Conservation (phyloP, 2,888 invertebrate species). For the Morinoia aosen region DNA sequence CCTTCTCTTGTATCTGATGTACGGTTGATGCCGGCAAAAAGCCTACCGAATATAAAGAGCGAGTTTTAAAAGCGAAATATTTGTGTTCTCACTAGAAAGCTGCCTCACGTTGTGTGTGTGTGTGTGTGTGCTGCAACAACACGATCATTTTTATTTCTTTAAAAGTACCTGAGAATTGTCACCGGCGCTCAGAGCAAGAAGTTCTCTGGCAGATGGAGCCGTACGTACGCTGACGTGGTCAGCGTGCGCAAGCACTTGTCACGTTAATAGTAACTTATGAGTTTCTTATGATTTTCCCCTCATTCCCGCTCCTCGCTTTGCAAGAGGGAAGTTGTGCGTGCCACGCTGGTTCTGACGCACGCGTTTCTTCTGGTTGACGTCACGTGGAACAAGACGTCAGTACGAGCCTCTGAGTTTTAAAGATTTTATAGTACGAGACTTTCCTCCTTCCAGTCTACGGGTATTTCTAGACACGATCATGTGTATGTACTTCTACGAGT, state of each 20-base stretch:
- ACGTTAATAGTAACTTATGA: not conserved
- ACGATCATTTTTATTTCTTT: not conserved
- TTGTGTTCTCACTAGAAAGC: not conserved
- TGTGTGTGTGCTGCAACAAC: not conserved
- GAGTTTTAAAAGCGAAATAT: not conserved
- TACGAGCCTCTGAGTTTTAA: no score
- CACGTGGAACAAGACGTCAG: not conserved
- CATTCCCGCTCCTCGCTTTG: not conserved
- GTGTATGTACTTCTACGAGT: no score
- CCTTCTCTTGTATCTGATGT: not conserved
- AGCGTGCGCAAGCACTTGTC: not conserved
- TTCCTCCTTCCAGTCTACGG: no score
- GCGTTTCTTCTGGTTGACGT: not conserved
- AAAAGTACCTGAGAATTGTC: not conserved
- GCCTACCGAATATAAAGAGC: not conserved
- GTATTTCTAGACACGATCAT: no score
- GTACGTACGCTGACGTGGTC: not conserved
- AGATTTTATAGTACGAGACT: no score
- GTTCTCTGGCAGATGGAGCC: not conserved
- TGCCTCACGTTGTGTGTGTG: not conserved
- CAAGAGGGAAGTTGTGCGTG: not conserved
- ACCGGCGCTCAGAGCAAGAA: not conserved
- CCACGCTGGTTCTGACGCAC: not conserved
- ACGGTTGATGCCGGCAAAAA: not conserved
- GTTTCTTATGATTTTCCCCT: not conserved